Percentiles rank a stretch among this genome's conserved stretches.
These are phyloP conservation scores for Copsychus sechellarum DNA, from an alignment of 2,113 vertebrate species.

Conservation along the genomic window DNA sequence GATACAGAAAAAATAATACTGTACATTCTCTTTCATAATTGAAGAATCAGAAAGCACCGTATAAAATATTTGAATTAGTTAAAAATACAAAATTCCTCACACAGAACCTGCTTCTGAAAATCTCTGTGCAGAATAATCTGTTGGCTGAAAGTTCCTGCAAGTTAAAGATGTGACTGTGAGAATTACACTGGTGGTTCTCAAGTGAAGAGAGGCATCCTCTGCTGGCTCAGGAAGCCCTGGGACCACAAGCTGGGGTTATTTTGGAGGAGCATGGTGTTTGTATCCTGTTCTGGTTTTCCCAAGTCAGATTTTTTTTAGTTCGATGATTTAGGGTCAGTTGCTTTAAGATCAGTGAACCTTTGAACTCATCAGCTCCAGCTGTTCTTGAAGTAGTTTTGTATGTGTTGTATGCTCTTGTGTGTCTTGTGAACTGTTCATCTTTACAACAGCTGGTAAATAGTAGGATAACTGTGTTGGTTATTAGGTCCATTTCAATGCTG, in stretches of 20 bases:
- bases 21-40: neutral
- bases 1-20: neutral
- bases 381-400: neutral
- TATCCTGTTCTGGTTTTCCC: neutral
- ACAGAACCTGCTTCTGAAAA: neutral
- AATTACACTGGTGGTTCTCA: neutral
- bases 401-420: neutral
- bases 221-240: neutral
- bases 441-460: neutral
- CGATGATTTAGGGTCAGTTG: neutral
- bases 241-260: neutral
- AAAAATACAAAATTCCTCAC: neutral
- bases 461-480: neutral
- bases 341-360: neutral
- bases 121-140: neutral
- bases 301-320: neutral
- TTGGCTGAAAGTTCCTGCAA: neutral
- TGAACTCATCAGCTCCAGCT: neutral
- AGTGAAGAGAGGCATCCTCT: neutral
- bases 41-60: fast-evolving
- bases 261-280: neutral
- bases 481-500: neutral
- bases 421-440: neutral
- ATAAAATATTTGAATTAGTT: neutral
- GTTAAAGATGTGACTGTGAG: neutral